Evolutionary conservation across 2,113 vertebrate species (phyloP).

Genomic region (Trichechus manatus): DNA sequence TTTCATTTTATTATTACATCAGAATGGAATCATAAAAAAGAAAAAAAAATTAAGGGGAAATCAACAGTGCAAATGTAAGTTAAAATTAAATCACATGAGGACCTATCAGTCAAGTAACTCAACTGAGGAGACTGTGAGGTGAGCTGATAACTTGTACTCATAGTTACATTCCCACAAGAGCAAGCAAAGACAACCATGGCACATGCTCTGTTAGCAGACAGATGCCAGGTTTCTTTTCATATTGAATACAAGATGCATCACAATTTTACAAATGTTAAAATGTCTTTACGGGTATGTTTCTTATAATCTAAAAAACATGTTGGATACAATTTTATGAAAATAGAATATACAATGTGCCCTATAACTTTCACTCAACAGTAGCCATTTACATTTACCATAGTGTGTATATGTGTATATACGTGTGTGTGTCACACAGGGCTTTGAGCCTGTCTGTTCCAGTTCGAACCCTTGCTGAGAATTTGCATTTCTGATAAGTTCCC

Average conservation of each 20-base stretch:
- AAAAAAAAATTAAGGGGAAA: neutral
- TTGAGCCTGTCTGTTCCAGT: no score
- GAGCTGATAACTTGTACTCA: rapidly evolving
- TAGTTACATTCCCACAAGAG: neutral
- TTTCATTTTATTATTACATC: neutral
- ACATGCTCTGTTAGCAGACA: neutral
- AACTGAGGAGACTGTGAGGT: neutral
- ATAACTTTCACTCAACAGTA: neutral
- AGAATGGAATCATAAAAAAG: neutral
- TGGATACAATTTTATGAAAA: neutral
- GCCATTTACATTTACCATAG: neutral
- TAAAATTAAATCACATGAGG: neutral
- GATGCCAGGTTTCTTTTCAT: neutral
- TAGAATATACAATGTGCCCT: neutral
- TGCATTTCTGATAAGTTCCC: no score
- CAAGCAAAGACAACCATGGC: no score
- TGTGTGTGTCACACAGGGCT: neutral
- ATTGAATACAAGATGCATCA: neutral
- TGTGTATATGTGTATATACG: neutral
- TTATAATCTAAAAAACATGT: neutral
- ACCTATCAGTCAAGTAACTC: neutral
- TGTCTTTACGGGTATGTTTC: neutral
- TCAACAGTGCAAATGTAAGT: neutral
- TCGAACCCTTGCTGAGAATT: no score
- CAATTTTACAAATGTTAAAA: conserved; percentile 25